Evolutionary conservation across 2,797 vertebrate genomes (phyloP).

Genomic region (Sebastes vulpes): DNA sequence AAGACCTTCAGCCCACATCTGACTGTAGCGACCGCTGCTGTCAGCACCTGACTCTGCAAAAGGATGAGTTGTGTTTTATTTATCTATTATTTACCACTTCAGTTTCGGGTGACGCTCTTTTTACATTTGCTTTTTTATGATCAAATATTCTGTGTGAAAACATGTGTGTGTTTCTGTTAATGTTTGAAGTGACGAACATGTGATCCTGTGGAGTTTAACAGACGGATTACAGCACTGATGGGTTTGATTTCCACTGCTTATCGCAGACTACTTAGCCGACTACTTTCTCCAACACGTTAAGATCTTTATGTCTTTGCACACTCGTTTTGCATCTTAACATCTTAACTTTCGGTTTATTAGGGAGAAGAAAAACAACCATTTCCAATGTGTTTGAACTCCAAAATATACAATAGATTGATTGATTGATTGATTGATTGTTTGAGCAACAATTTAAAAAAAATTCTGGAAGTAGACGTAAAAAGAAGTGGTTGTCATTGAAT

Average conservation of each 20-base stretch:
- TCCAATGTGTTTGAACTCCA: no score
- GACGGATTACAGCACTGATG: not conserved
- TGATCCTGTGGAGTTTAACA: conserved; percentile 29
- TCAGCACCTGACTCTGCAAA: conserved; percentile 18
- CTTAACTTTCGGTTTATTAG: no score
- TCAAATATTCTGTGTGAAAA: conserved; percentile 11
- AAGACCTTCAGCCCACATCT: conserved; percentile 60
- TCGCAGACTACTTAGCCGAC: not conserved
- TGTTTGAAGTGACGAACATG: not conserved
- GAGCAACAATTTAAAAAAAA: not conserved
- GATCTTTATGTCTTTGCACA: not conserved
- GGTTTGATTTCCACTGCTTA: not conserved
- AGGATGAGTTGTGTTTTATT: not conserved
- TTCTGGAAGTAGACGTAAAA: not conserved
- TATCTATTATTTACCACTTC: not conserved
- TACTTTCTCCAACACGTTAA: accelerated
- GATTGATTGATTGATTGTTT: no score
- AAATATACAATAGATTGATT: no score
- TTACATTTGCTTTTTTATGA: conserved; percentile 11
- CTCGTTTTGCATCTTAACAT: not conserved
- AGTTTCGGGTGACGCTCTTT: not conserved
- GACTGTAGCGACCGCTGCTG: conserved; percentile 23
- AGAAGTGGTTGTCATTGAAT: not conserved
- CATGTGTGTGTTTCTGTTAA: not conserved
- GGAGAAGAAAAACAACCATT: no score